Percentiles rank a stretch among this genome's conserved stretches.
These are phyloP conservation scores for Ormyrus pomaceus DNA, from an alignment of 2,888 invertebrate genomes.

Conservation along the genomic window DNA sequence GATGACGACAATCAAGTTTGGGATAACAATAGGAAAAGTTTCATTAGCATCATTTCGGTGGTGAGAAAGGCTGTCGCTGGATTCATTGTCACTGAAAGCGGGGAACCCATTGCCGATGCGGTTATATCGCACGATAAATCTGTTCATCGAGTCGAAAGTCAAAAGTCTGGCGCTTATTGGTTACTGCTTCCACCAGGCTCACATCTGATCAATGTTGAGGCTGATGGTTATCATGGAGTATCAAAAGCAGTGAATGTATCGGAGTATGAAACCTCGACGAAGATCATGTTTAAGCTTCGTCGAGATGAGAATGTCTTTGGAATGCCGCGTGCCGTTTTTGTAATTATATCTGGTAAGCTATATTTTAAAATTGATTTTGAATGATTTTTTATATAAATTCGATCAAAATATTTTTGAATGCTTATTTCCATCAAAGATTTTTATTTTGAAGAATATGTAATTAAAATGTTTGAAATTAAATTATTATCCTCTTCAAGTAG, in stretches of 20 bases:
- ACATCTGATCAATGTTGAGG: slow-evolving; percentile 78
- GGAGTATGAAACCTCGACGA: slow-evolving; percentile 62
- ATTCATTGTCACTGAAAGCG: slow-evolving; percentile 66
- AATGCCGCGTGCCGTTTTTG: slow-evolving; percentile 86
- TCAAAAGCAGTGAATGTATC: slow-evolving; percentile 77
- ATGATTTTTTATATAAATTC: not conserved
- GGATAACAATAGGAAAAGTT: slow-evolving; percentile 67
- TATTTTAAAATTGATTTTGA: not conserved
- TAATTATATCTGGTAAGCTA: slow-evolving; percentile 82
- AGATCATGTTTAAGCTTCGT: slow-evolving; percentile 82
- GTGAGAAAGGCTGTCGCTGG: slow-evolving; percentile 68
- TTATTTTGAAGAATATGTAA: not conserved
- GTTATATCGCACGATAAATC: slow-evolving; percentile 68
- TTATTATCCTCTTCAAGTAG: no score
- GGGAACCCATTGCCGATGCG: slow-evolving; percentile 67
- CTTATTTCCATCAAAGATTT: not conserved
- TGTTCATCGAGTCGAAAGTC: slow-evolving; percentile 64
- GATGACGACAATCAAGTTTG: slow-evolving; percentile 66
- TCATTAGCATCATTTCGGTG: slow-evolving; percentile 65
- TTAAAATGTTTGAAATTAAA: no score
- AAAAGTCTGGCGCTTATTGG: slow-evolving; percentile 70
- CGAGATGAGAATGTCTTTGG: slow-evolving; percentile 84
- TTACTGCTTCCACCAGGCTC: slow-evolving; percentile 71
- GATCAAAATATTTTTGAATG: not conserved
- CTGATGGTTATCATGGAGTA: slow-evolving; percentile 79